These are phyloP conservation scores for Drosophila cardini DNA, from an alignment of 1,140 invertebrate species.

Conservation along the genomic window DNA sequence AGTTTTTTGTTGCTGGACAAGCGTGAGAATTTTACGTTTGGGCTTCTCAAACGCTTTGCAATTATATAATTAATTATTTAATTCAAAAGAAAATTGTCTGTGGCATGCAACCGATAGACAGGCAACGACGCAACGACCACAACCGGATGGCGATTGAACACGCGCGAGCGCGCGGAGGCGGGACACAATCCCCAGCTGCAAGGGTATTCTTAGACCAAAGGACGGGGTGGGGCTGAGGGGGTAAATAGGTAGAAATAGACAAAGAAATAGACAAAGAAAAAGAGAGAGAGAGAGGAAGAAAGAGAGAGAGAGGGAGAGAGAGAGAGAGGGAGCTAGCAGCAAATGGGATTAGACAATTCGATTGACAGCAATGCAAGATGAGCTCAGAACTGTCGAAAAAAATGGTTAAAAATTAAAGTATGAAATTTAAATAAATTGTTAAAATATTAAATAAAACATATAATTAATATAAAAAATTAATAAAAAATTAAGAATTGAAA, in stretches of 20 bases:
- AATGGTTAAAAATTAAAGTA: background rate
- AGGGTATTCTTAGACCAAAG: background rate
- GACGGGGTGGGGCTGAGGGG: no score
- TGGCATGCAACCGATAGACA: slow-evolving; percentile 47
- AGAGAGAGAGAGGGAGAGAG: background rate
- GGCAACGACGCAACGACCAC: slow-evolving; percentile 23
- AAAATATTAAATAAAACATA: no score
- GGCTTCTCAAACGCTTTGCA: slow-evolving; percentile 41
- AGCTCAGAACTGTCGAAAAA: no score
- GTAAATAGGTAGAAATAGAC: background rate
- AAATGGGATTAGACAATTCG: slow-evolving; percentile 18
- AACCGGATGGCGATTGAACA: slow-evolving; percentile 6
- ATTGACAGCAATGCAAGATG: background rate
- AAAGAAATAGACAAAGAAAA: background rate
- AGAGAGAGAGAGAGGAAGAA: background rate
- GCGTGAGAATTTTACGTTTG: slow-evolving; percentile 57
- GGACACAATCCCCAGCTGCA: background rate
- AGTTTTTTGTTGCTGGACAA: slow-evolving; percentile 20
- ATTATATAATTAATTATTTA: slow-evolving; percentile 70
- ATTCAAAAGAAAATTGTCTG: slow-evolving; percentile 63
- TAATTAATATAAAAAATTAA: no score
- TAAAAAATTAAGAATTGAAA: no score
- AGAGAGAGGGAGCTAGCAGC: background rate
- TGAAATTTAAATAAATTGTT: background rate
- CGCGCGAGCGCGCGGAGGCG: background rate